Evolutionary conservation across 35 echinoderm and acorn worm species (phyloP), one percentile per base, ranked within the genome.

Genomic region (Amphiura filiformis): DNA sequence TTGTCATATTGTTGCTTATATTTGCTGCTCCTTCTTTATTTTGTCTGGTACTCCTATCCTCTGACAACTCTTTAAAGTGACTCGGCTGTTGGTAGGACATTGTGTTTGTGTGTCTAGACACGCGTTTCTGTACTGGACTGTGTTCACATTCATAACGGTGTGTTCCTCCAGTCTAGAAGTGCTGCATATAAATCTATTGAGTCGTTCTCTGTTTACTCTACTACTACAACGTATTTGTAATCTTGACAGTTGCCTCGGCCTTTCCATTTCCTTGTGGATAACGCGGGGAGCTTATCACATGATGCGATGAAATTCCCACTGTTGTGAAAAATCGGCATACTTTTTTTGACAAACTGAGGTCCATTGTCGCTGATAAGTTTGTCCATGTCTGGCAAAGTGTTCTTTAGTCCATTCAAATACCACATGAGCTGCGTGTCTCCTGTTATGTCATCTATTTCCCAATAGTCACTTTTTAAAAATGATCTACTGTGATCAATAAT

Each of bases 381-480:
- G 18, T 83, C 81, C 39, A 41, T 83, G 81, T 44, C 81, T 40
- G 22, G 81, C 81, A 83, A 83, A 83, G 23, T 83, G 81, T n/a
- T 1, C 9, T 41, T 83, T 83, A 1, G 26, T 83, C 13, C 39
- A 38, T 83, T 39, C 81, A n/a, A n/a, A n/a, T 44, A 52, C 38
- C 12, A 33, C 81, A 47, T 17, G 4, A 9, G 4, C 17, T 47
- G 41, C 4, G 41, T 47, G 17, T 47, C 41, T 47, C 41, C 41
- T 47, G 41, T 47, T 4, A 47, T 47, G 41, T 47, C 41, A 47
- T 47, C 41, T 9, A 47, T 17, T 17, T 47, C 41, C 41, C 41
- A 47, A 17, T 47, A 47, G 17, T 47, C 41, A 47, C 41, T 47
- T n/a, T n/a, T n/a, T n/a, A n/a, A 17, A 47, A 47, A 17, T 47